phyloP scores from a whole-genome alignment of 2,888 invertebrate species.

The Sphaeridia pumilis region DNA sequence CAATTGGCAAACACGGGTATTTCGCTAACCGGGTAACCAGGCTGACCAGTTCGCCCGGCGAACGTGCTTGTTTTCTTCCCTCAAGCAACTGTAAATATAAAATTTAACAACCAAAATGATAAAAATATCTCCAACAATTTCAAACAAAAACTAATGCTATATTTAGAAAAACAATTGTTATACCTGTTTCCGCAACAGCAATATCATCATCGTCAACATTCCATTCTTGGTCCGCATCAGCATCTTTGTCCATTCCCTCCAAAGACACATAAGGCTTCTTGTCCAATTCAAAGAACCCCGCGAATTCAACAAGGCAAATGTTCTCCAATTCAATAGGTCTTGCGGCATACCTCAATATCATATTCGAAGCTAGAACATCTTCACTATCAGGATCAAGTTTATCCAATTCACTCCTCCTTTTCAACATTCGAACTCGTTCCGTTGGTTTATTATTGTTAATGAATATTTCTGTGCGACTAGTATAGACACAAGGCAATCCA shows the following conservation, averaged over 20 bases:
- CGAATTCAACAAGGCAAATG: constrained; percentile 37
- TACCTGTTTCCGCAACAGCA: too few relatives aligned
- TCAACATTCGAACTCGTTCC: constrained; percentile 16
- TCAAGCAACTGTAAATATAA: too few relatives aligned
- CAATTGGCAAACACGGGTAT: too few relatives aligned
- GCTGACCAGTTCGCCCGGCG: too few relatives aligned
- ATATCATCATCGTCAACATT: not conserved
- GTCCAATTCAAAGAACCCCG: constrained; percentile 21
- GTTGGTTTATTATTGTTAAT: constrained; percentile 15
- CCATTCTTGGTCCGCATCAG: constrained; percentile 6
- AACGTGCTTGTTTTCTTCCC: too few relatives aligned
- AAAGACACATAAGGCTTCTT: too few relatives aligned
- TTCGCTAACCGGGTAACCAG: too few relatives aligned
- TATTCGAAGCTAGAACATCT: constrained; percentile 19
- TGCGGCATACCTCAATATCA: constrained; percentile 36
- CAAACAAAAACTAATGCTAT: too few relatives aligned
- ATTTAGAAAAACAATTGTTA: too few relatives aligned
- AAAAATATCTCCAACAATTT: too few relatives aligned
- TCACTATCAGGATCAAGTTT: constrained; percentile 13
- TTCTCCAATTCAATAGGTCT: constrained; percentile 27
- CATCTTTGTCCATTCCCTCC: not conserved
- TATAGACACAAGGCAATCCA: constrained; percentile 17
- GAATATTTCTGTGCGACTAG: constrained; percentile 13
- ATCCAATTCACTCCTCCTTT: constrained; percentile 12
- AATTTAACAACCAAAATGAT: too few relatives aligned